phyloP scores from a whole-genome alignment of 1,140 invertebrate genomes.

The Lepidurus apus region DNA sequence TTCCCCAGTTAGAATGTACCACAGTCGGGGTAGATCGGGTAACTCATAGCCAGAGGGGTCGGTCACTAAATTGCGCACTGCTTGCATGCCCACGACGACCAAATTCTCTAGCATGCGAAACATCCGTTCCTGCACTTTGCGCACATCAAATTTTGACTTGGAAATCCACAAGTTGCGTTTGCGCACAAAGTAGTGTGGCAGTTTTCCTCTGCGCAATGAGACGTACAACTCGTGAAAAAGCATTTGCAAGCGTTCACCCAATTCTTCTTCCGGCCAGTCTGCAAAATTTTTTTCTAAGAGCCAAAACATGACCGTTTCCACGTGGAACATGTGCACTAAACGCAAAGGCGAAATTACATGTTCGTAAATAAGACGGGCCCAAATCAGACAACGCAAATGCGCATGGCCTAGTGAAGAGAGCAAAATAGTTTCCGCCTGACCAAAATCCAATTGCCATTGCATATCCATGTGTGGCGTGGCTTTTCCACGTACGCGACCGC shows the following conservation, averaged over 20 bases:
- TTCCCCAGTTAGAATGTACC: slow-evolving; percentile 53
- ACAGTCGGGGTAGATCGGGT: slow-evolving; percentile 56
- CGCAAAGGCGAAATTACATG: slow-evolving; percentile 57
- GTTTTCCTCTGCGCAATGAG: slow-evolving; percentile 49
- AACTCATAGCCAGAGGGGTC: slow-evolving; percentile 56
- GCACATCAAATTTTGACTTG: slow-evolving; percentile 56
- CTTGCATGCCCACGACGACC: slow-evolving; percentile 59
- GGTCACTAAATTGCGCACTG: slow-evolving; percentile 57
- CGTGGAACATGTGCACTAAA: slow-evolving; percentile 55
- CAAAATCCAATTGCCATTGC: slow-evolving; percentile 68
- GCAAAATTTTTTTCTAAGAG: slow-evolving; percentile 61
- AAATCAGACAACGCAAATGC: slow-evolving; percentile 61
- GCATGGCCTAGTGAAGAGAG: slow-evolving; percentile 61
- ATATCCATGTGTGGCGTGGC: slow-evolving; percentile 54
- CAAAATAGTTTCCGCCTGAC: slow-evolving; percentile 63
- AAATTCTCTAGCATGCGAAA: slow-evolving; percentile 63
- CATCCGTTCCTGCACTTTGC: slow-evolving; percentile 58
- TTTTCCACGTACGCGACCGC: slow-evolving; percentile 54
- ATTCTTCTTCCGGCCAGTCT: slow-evolving; percentile 61
- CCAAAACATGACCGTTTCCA: slow-evolving; percentile 72
- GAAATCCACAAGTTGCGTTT: slow-evolving; percentile 65
- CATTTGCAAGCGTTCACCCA: slow-evolving; percentile 56
- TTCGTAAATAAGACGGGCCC: slow-evolving; percentile 58
- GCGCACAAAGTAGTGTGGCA: slow-evolving; percentile 66
- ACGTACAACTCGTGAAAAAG: slow-evolving; percentile 53